Base-by-base conservation (phyloP, 2,888 invertebrate genomes). In the Lycophotia porphyrea region DNA sequence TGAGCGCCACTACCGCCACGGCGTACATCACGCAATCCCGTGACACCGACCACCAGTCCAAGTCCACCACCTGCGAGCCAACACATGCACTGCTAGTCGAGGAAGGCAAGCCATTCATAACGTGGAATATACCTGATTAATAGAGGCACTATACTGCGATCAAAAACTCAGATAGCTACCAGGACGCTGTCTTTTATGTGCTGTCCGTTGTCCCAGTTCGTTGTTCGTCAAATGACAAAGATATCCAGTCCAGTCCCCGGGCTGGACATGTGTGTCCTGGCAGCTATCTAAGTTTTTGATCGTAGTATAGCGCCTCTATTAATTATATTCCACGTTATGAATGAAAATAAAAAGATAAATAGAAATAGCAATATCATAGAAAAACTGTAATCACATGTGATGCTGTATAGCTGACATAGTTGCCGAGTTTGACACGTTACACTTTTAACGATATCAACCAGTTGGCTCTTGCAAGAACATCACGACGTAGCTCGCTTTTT, bases 21-120 rank as follows among this genome's bases (percentile, higher is more conserved):
- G 97, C 97, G 90, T 98, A 98, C 95, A 98, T 97, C 80, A 97
- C 88, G 89, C 98, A 97, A 92, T 98, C 98, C 74, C 98, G 96
- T 15, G 97, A 97, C 70, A 98, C 97, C 2, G 98, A 97, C 98
- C 98, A 98, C 98, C 98, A 98, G 92, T 98, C 97, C 87, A 98
- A 93, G 68, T 97, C 96, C 83, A 98, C 94, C 39, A 97, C 97
- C 98, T 98, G 90, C n/a, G 47, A 68, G 15, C 44, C 55, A 61
- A 36, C 18, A n/a, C 36, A 70, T 15, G 52, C n/a, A 60, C 89
- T 70, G 36, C 61, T 42, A 73, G 42, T 58, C 49, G 3, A 74
- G 44, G 42, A 61, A 64, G 52, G 44, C 52, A 44, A 68, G 52
- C 13, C 27, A 24, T 52, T 49, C 11, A 27, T 44, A 27, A 27